These are phyloP conservation scores for Abramis brama DNA, from an alignment of 2,113 vertebrate genomes.

Conservation along the genomic window DNA sequence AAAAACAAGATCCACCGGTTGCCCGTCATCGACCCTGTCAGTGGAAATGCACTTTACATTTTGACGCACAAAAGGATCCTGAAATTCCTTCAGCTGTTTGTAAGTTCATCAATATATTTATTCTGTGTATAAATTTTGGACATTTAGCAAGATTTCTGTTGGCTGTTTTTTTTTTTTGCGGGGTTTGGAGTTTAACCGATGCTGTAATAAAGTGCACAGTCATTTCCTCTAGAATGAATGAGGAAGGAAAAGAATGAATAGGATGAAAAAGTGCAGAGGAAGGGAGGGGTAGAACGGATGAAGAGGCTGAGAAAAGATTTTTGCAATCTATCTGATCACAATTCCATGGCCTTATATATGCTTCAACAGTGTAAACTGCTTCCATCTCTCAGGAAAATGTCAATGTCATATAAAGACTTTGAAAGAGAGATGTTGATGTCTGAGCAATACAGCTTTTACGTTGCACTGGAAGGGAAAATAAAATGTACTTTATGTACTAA, in stretches of 20 bases:
- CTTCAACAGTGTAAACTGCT: not conserved
- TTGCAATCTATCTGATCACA: not conserved
- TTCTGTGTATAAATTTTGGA: not conserved
- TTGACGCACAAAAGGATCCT: constrained; percentile 99
- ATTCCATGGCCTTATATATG: not conserved
- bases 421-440: not conserved
- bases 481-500: not conserved
- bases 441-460: not conserved
- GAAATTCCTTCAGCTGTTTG: constrained; percentile 99
- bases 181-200: not conserved
- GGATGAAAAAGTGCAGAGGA: not conserved
- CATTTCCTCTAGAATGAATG: not conserved
- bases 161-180: not conserved
- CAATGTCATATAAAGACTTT: not conserved
- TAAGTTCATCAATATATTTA: constrained; percentile 74
- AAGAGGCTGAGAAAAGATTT: not conserved
- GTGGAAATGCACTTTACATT: constrained; percentile 98
- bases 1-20: constrained; percentile 98
- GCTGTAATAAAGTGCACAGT: not conserved
- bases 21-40: constrained; percentile 95
- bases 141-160: not conserved
- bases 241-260: constrained; percentile 11
- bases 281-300: not conserved
- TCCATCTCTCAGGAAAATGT: not conserved
- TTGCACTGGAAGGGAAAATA: not conserved